Evolutionary conservation across 2,888 invertebrate species (phyloP), one percentile per base, ranked within the genome.

Genomic region (Ashinkailepas kermadecensis): DNA sequence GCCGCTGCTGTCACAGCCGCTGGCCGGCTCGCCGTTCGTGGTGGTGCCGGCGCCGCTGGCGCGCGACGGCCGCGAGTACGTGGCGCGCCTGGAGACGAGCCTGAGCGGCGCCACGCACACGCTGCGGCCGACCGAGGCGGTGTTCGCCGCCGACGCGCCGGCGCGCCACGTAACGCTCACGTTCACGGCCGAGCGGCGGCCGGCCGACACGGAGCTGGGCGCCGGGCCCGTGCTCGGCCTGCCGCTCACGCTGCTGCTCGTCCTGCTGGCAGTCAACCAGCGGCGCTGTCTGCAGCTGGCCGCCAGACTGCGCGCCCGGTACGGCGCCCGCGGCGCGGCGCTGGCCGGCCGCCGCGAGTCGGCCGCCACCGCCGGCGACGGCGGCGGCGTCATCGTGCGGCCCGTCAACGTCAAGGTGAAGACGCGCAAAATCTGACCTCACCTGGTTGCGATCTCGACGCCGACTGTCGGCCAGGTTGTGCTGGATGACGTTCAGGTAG

Each of bases 221-320:
- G 74, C 74, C 56, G 74, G 74, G 54, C 74, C 74, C 21, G 74
- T 74, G 74, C 74, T 74, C 21, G 74, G 74, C 13, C 56, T 74
- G 74, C 74, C 74, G 74, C 21, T 74, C 7, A 74, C 74, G 54
- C 74, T 74, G 74, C 74, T 74, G 74, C 56, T 21, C 13, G 39
- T 74, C 10, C 74, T 74, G 74, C 56, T 74, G 74, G 74, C 56
- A 9, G 4, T 74, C 9, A 74, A 74, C 54, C 74, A 74, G 56
- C 15, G 21, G 21, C 15, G 21, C 18, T 74, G 74, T 21, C 18
- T 74, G 74, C 56, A 74, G 21, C 6, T 56, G 74, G 56, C 7
- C 21, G 13, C 10, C 18, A 39, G 56, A 56, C 54, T 74, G 74
- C 15, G 56, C 10, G 74, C 13, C 9, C 15, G 21, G 56, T 74